Base-by-base conservation (phyloP, 2,797 vertebrate genomes). In the Loriculus beryllinus region DNA sequence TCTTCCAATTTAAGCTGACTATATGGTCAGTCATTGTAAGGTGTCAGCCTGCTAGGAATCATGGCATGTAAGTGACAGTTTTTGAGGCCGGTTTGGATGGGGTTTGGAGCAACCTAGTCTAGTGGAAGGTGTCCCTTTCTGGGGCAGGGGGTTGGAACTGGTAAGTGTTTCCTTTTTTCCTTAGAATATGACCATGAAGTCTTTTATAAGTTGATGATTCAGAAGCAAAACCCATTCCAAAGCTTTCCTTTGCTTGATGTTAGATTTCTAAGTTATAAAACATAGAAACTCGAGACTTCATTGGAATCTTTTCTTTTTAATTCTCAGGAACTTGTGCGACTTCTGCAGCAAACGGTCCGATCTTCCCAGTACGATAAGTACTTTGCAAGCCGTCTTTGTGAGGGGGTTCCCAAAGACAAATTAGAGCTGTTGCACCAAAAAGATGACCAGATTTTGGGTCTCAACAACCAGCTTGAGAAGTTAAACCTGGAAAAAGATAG, bases 291-390 rank as follows among this genome's bases (percentile, higher is more conserved):
- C 48, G 7, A 62, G 37, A 43, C 28, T 42, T 47, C 3, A 31
- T 20, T 21, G 3, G 1, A 11, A 9, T 48, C 8, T 39, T 48
- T 13, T 49, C 75, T 79, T 48, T 88, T 33, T 9, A 33, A 42
- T 82, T 81, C 42, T 22, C 92, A 99, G 99, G 99, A 99, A 92
- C 98, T 99, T 6, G 99, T 99, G 78, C 97, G 99, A 60, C 98
- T 99, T 63, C 98, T 99, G 80, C 99, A 99, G 97, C 99, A 99
- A 97, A 99, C 99, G 2, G 98, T 99, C 22, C 98, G 98, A 54
- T 99, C 98, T 10, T 98, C 98, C 21, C 99, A 99, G 82, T 98
- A 98, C 0, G 98, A 99, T 48, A 98, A 98, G 88, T 98, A 98
- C 20, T 97, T 98, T 11, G 45, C 96, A 3, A 97, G 96, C 75